Evolutionary conservation across 1,140 invertebrate species (phyloP).

Genomic region (Conus ventricosus): DNA sequence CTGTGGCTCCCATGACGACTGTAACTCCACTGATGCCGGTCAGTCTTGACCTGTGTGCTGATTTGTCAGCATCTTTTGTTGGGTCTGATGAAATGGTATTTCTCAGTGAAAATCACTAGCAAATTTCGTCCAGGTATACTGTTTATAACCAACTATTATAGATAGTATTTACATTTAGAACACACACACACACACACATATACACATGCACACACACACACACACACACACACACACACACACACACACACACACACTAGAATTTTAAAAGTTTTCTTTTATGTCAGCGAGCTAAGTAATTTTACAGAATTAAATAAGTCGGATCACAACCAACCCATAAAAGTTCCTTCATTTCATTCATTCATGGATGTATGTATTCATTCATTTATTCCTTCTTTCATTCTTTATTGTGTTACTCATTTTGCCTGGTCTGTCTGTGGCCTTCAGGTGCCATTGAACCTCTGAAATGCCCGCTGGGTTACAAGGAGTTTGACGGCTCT

Average conservation of each 20-base stretch:
- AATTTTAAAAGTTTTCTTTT: too few species aligned
- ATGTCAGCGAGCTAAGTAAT: too few species aligned
- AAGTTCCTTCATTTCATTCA: too few species aligned
- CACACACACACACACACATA: too few species aligned
- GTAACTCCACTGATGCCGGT: slow-evolving; percentile 67
- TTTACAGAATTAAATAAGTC: too few species aligned
- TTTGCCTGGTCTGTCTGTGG: background rate
- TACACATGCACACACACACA: background rate
- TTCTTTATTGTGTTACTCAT: background rate
- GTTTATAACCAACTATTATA: too few species aligned
- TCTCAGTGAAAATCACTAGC: background rate
- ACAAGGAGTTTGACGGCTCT: slow-evolving; percentile 66
- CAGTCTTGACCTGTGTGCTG: slow-evolving; percentile 10
- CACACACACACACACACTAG: background rate
- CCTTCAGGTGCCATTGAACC: slow-evolving; percentile 68
- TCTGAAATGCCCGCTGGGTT: slow-evolving; percentile 67
- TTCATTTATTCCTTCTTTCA: background rate
- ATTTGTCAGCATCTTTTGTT: background rate
- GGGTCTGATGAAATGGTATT: background rate
- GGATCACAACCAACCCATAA: too few species aligned
- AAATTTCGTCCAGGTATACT: too few species aligned
- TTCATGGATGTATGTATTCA: background rate
- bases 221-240: background rate
- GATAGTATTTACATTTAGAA: too few species aligned
- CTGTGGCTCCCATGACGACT: slow-evolving; percentile 62